Evolutionary conservation across 2,113 vertebrate species (phyloP).

Genomic region (Dissostichus mawsoni): DNA sequence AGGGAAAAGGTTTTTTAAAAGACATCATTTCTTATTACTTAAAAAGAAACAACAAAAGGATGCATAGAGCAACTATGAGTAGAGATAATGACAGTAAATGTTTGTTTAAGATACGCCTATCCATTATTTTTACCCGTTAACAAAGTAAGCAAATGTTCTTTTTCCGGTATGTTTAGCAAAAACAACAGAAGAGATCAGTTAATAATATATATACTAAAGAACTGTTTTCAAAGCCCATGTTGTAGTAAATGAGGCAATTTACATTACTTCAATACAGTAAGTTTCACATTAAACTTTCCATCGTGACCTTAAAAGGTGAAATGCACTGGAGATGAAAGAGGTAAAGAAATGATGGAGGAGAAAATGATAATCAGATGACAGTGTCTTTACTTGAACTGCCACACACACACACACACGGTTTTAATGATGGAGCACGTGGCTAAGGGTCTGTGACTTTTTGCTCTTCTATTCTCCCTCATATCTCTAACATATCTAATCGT

Average conservation of each 20-base stretch:
- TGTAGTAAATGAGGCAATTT: background rate
- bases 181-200: background rate
- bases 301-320: slow-evolving; percentile 22
- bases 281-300: background rate
- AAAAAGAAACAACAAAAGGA: background rate
- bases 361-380: slow-evolving; percentile 45
- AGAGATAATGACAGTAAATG: background rate
- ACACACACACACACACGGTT: background rate
- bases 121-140: background rate
- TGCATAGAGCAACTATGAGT: background rate
- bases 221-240: background rate
- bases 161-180: background rate
- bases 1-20: background rate
- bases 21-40: background rate
- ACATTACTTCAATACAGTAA: background rate
- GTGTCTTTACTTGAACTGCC: slow-evolving; percentile 13
- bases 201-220: background rate
- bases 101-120: slow-evolving; percentile 12
- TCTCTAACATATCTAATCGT: background rate
- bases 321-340: slow-evolving; percentile 37
- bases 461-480: background rate
- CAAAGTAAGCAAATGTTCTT: slow-evolving; percentile 1
- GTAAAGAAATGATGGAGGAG: slow-evolving; percentile 24
- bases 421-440: slow-evolving; percentile 13
- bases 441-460: background rate